phyloP scores from a whole-genome alignment of 2,888 invertebrate genomes.

The Capitulum mitella region DNA sequence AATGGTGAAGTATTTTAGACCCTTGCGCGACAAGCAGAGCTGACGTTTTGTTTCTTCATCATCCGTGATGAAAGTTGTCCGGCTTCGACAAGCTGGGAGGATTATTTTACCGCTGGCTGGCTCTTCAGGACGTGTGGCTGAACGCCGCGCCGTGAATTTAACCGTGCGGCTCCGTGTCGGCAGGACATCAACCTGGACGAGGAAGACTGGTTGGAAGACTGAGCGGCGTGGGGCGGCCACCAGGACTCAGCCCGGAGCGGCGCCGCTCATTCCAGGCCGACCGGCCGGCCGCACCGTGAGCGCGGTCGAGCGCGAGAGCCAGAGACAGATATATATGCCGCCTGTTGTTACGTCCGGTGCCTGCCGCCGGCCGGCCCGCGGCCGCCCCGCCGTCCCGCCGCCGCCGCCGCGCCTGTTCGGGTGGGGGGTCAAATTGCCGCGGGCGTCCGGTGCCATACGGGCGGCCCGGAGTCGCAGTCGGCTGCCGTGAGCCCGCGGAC shows the following conservation, averaged over 20 bases:
- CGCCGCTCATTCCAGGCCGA: background rate
- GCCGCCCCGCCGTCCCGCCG: background rate
- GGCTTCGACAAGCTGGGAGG: no score
- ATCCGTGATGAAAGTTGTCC: no score
- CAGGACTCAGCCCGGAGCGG: background rate
- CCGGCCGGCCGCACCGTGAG: background rate
- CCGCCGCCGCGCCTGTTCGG: background rate
- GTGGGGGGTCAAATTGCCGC: no score
- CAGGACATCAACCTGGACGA: slow-evolving; percentile 8
- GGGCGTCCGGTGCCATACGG: no score
- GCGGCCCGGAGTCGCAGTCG: background rate
- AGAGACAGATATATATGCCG: background rate
- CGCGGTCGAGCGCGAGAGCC: background rate
- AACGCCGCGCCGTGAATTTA: background rate
- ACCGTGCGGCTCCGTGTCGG: background rate
- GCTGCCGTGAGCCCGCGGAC: background rate
- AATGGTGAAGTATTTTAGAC: no score
- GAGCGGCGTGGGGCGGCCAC: background rate
- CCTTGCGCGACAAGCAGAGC: no score
- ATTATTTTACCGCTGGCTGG: no score
- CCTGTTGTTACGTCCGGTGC: background rate
- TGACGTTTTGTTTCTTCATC: no score
- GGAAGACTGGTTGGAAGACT: slow-evolving; percentile 6
- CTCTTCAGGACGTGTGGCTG: no score
- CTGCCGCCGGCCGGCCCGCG: background rate